phyloP scores from a whole-genome alignment of 2,113 vertebrate genomes.

The Oxyruncus cristatus region DNA sequence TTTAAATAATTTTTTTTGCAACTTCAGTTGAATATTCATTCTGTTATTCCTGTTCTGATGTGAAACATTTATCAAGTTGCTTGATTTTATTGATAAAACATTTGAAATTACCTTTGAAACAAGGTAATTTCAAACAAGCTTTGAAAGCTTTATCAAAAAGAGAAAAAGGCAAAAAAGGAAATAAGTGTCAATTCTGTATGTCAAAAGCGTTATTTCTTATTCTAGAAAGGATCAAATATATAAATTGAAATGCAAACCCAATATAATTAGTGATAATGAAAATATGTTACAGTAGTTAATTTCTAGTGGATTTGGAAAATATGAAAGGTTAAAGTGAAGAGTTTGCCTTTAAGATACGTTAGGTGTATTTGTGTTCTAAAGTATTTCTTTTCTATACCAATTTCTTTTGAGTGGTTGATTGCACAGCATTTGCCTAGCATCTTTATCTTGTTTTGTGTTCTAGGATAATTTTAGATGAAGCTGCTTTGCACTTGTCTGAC shows the following conservation, averaged over 20 bases:
- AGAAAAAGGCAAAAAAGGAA: background rate
- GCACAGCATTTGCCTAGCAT: background rate
- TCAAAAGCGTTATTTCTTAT: background rate
- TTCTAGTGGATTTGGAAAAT: background rate
- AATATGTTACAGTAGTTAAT: background rate
- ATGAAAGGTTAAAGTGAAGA: background rate
- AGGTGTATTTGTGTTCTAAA: background rate
- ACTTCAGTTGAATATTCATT: background rate
- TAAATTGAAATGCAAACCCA: background rate
- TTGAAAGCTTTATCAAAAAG: background rate
- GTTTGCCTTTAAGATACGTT: background rate
- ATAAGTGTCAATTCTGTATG: background rate
- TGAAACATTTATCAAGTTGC: background rate
- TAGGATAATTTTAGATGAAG: conserved; percentile 96
- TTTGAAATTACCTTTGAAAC: background rate
- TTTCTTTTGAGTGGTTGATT: background rate
- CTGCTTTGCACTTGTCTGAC: conserved; percentile 92
- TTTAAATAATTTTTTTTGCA: background rate
- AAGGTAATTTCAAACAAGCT: too few species aligned
- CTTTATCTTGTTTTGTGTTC: background rate
- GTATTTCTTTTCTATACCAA: background rate
- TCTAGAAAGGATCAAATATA: background rate
- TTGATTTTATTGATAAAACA: background rate
- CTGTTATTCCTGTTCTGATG: background rate
- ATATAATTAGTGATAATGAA: rapidly evolving